Evolutionary conservation across 2,888 invertebrate species (phyloP).

Genomic region (Erannis defoliaria): DNA sequence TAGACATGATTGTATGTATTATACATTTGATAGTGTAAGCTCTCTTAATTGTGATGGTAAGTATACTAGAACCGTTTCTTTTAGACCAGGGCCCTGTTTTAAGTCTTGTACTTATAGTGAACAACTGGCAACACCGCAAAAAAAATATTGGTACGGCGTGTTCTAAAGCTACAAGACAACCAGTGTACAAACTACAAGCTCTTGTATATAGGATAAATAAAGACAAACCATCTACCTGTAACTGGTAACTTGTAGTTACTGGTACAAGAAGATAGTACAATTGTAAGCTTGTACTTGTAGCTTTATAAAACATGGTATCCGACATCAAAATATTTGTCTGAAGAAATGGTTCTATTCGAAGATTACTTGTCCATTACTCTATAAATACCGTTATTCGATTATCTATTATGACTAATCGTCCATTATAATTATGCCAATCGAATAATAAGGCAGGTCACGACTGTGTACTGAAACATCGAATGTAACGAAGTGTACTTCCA

Average conservation of each 20-base stretch:
- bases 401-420: conserved; percentile 45
- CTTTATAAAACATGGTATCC: neutral
- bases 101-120: too few relatives aligned
- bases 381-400: conserved; percentile 20
- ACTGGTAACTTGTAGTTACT: too few relatives aligned
- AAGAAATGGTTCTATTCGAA: conserved; percentile 35
- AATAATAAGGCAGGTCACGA: conserved; percentile 50
- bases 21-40: conserved; percentile 57
- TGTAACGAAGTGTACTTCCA: conserved; percentile 84
- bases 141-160: too few relatives aligned
- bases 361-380: conserved; percentile 23
- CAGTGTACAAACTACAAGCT: too few relatives aligned
- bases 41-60: conserved; percentile 41
- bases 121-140: too few relatives aligned
- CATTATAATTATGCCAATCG: conserved; percentile 52
- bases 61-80: conserved; percentile 32
- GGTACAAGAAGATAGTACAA: too few relatives aligned
- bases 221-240: too few relatives aligned
- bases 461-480: conserved; percentile 68
- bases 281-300: too few relatives aligned
- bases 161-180: too few relatives aligned
- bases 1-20: conserved; percentile 46
- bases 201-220: too few relatives aligned
- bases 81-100: conserved; percentile 10
- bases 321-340: conserved; percentile 4